phyloP scores from a whole-genome alignment of 2,888 invertebrate genomes.

The Andrena marginata region DNA sequence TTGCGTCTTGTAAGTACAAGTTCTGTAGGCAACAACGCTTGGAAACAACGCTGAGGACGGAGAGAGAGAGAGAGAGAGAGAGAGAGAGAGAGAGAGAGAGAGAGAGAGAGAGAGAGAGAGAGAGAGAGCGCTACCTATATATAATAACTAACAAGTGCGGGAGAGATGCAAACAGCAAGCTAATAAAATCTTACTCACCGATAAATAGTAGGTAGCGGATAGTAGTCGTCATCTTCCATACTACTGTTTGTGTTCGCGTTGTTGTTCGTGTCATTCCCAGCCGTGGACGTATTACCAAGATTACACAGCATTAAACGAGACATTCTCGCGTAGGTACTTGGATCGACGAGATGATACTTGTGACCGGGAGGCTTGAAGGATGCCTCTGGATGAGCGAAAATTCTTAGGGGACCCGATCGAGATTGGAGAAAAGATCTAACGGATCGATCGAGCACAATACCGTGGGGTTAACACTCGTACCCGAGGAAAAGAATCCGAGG shows the following conservation, averaged over 20 bases:
- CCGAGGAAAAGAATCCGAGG: background rate
- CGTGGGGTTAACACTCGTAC: background rate
- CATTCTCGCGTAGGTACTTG: constrained; percentile 84
- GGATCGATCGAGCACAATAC: background rate
- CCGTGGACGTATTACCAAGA: constrained; percentile 85
- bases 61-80: background rate
- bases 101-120: background rate
- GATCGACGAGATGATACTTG: background rate
- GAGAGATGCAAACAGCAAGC: background rate
- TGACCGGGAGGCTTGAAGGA: background rate
- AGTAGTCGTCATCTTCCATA: constrained; percentile 92
- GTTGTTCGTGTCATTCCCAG: constrained; percentile 86
- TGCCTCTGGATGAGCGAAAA: constrained; percentile 7
- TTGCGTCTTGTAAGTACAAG: no score
- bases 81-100: background rate
- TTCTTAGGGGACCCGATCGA: background rate
- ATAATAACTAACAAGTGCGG: background rate
- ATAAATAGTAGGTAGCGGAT: constrained; percentile 94
- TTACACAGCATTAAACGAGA: constrained; percentile 91
- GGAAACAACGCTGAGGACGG: no score
- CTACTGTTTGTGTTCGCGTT: constrained; percentile 92
- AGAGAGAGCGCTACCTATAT: background rate
- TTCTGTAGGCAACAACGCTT: no score
- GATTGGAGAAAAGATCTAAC: background rate
- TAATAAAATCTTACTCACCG: constrained; percentile 87